Conservation (phyloP, 2,113 vertebrate genomes). For the Eulacestoma nigropectus region DNA sequence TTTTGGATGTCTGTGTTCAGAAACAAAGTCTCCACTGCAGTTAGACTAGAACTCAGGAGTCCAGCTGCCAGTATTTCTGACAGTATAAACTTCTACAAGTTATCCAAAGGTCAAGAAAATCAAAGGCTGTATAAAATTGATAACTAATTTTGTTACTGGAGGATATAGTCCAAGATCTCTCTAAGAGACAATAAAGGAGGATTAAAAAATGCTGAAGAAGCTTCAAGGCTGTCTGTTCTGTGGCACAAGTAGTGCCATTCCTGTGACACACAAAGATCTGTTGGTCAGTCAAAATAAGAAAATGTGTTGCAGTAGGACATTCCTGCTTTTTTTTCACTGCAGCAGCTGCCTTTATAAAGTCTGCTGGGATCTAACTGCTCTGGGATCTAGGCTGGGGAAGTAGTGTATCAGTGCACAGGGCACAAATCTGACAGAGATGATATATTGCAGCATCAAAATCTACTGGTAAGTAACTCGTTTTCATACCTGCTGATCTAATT, state of each 20-base stretch:
- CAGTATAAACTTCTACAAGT: background rate
- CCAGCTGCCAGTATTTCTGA: background rate
- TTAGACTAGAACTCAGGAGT: background rate
- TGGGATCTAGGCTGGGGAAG: background rate
- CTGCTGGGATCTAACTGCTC: background rate
- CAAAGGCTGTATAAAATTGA: background rate
- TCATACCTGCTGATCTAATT: constrained; percentile 55
- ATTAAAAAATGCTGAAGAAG: background rate
- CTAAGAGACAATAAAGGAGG: background rate
- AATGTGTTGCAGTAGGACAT: background rate
- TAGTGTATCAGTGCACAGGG: background rate
- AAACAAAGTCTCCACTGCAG: background rate
- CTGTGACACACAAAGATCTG: background rate
- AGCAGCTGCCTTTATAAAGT: background rate
- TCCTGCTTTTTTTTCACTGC: background rate
- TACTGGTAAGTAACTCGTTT: constrained; percentile 9
- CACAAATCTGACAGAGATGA: background rate
- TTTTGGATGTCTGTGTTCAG: background rate
- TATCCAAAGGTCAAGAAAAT: background rate
- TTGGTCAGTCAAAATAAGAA: background rate
- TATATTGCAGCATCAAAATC: background rate
- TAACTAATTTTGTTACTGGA: background rate
- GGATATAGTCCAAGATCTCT: background rate
- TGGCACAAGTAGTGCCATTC: background rate
- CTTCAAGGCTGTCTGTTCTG: background rate